Conservation (phyloP, 2,888 invertebrate genomes). For the Hoplodrina ambigua region DNA sequence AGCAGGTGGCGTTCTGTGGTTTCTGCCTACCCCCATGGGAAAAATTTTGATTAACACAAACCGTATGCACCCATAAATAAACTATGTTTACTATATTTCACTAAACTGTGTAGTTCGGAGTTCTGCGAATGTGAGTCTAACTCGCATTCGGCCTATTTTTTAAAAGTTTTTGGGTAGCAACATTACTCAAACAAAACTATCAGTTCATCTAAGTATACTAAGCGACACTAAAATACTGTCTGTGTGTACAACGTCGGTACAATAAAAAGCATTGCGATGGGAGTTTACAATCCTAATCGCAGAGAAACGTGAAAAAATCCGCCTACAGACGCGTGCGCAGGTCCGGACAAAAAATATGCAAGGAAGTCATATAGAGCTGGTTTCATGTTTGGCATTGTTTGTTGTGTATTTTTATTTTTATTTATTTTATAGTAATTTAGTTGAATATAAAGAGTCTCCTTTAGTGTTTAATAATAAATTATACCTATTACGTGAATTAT, state of each 20-base stretch:
- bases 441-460: too few species aligned
- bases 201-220: constrained; percentile 15
- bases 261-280: constrained; percentile 78
- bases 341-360: constrained; percentile 67
- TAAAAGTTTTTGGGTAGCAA: constrained; percentile 21
- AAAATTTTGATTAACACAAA: too few species aligned
- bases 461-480: too few species aligned
- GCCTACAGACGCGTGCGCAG: constrained; percentile 86
- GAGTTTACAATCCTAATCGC: constrained; percentile 83
- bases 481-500: too few species aligned
- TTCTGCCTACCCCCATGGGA: too few species aligned
- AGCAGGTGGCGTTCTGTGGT: too few species aligned
- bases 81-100: too few species aligned
- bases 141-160: not conserved
- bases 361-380: constrained; percentile 73
- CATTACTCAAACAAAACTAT: constrained; percentile 11
- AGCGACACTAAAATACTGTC: constrained; percentile 32
- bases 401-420: too few species aligned
- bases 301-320: constrained; percentile 88
- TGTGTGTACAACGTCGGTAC: constrained; percentile 68
- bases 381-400: not conserved
- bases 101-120: too few species aligned
- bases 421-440: too few species aligned
- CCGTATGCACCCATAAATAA: too few species aligned
- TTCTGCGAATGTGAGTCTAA: too few species aligned